Percentiles rank a stretch among this genome's conserved stretches.
These are phyloP conservation scores for Cephalopachus bancanus DNA, from an alignment of 2,797 vertebrate species.

Conservation along the genomic window DNA sequence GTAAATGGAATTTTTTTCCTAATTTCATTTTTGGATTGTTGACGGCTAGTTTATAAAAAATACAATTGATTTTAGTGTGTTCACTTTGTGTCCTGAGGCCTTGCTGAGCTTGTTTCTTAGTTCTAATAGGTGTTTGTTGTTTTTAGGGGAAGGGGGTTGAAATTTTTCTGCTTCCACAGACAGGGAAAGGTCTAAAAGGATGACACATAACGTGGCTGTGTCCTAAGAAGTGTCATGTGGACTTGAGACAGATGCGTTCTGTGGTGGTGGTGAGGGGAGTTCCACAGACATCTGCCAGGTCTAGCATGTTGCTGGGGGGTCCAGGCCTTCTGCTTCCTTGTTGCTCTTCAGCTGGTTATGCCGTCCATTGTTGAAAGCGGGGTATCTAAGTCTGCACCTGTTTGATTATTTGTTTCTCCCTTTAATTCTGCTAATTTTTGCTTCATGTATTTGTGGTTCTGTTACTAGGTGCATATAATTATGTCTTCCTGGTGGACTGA, in stretches of 20 bases:
- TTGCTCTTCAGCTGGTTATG: neutral
- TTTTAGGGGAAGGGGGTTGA: neutral
- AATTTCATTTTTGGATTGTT: slow-evolving; percentile 42
- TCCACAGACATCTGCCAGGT: neutral
- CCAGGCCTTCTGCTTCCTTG: neutral
- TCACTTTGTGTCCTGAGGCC: neutral
- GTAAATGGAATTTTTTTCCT: neutral
- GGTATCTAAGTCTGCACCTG: neutral
- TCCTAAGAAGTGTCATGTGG: neutral
- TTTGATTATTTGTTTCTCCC: neutral
- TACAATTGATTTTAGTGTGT: neutral
- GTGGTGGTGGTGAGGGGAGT: too few relatives aligned
- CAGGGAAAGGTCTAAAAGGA: too few relatives aligned
- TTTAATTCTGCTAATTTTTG: neutral
- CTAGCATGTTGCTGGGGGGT: neutral
- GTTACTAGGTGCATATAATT: neutral
- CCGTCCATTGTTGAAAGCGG: neutral
- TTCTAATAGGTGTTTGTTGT: neutral
- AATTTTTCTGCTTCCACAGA: too few relatives aligned
- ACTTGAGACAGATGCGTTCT: neutral
- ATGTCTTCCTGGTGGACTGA: neutral
- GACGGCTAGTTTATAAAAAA: neutral
- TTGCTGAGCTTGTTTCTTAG: neutral
- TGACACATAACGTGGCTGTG: too few relatives aligned
- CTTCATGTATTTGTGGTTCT: neutral